Evolutionary conservation across 2,797 vertebrate species (phyloP), one percentile per base, ranked within the genome.

Genomic region (Lates japonicus): DNA sequence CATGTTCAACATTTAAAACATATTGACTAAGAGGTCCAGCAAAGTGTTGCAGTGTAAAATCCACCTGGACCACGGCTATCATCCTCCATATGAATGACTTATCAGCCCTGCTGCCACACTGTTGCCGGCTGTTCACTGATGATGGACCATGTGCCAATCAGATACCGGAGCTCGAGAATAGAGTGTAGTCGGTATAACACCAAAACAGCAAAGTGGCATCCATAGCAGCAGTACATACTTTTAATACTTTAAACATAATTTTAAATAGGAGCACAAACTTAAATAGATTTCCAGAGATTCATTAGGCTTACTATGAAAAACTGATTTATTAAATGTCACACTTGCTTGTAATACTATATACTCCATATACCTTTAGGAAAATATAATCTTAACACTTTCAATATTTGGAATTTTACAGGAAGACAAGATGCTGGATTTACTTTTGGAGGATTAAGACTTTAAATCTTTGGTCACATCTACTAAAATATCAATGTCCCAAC

Each of bases 31-130:
- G 13, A 67, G 12, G 81, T 90, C 70, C 79, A 63, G 63, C 13
- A 54, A 76, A 86, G 84, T 81, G 83, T 78, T 67, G 14, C 20
- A 76, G 83, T 87, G 82, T 85, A 52, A 81, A 84, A 91, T 93
- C 92, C 92, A 93, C 90, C 87, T 94, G 90, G 87, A 91, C 86
- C 83, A 54, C 90, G 85, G 88, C 90, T 92, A 61, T 80, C 90
- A 90, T 90, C 88, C 85, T 90, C 91, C 84, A 70, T 77, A 64
- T 88, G 84, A 90, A 74, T 84, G 85, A 89, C 74, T 89, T 89
- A 86, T 88, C 89, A 92, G 88, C 88, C 62, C 80, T 87, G 88
- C 84, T 90, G 90, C 83, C 88, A 87, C 89, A 79, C 52, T 87
- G 78, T 74, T 69, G 76, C 83, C 78, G 85, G 80, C 87, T 89